Base-by-base conservation (phyloP, 2,888 invertebrate species). In the Mesorhabditis spiculigera region DNA sequence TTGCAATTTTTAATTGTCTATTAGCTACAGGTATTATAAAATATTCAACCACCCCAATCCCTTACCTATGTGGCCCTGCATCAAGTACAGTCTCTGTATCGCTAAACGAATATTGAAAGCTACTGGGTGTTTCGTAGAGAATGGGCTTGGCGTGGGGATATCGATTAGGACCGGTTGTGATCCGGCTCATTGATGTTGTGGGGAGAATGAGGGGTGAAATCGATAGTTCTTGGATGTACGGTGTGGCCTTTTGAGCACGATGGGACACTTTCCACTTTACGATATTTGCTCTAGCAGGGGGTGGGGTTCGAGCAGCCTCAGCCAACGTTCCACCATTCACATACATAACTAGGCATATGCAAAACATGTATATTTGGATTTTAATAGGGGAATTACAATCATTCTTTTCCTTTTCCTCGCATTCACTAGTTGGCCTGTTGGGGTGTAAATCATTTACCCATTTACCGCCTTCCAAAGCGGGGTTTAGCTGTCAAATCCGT, bases 221-320 rank as follows among this genome's bases (percentile, higher is more conserved):
- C n/a, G 58, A 13, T n/a, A 50, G 28, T 28, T 28, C 28, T 28
- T 28, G 28, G 28, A n/a, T 28, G 28, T 28, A 28, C 28, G 28
- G 28, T 28, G 28, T 28, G 28, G 28, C 28, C 28, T 28, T 28
- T 28, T 28, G 28, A 28, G 28, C 28, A 28, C 28, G 28, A 28
- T 28, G 28, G 28, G 58, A 50, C 58, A 50, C 58, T 50, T 50
- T 50, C n/a, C n/a, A 13, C 10, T 50, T 50, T 50, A 50, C 58
- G 58, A 50, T 50, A 50, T 50, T 50, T 50, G 58, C 58, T 50
- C 58, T 50, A 50, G 58, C 58, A 50, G 58, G 28, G 28, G 28
- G 28, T 28, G 28, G 28, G 28, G 28, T 28, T 28, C 28, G 28
- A 28, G 28, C 1, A 28, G 28, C 28, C 28, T 28, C 28, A 28